These are phyloP conservation scores for Ibidorhyncha struthersii DNA, from an alignment of 2,113 vertebrate genomes.

Conservation along the genomic window DNA sequence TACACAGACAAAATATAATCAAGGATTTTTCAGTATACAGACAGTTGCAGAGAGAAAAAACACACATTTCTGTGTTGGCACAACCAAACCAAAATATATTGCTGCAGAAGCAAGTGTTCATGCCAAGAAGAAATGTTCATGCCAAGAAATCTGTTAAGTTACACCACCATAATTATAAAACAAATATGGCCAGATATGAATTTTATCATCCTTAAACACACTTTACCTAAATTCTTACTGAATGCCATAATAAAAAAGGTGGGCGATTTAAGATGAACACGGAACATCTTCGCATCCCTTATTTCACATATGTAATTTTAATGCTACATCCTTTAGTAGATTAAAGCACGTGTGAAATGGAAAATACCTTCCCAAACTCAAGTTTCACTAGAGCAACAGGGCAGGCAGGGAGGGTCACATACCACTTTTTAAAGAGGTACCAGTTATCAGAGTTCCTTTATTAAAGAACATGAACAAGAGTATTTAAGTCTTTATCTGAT, in stretches of 20 bases:
- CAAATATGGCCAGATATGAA: neutral
- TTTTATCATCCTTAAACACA: neutral
- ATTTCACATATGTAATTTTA: neutral
- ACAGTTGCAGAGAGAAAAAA: neutral
- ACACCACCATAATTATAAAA: neutral
- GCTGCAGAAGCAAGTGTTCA: neutral
- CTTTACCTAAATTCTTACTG: neutral
- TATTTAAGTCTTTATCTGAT: neutral
- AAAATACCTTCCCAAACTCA: neutral
- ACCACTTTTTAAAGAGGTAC: neutral
- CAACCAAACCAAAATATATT: neutral
- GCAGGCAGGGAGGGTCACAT: neutral
- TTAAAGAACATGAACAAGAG: neutral
- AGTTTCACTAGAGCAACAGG: neutral
- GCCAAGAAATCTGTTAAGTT: conserved; percentile 18
- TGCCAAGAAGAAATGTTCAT: neutral
- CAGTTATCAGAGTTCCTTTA: neutral
- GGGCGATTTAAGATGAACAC: neutral
- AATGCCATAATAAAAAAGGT: neutral
- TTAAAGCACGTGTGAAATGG: neutral
- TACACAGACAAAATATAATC: neutral
- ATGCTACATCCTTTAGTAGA: neutral
- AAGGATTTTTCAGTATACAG: conserved; percentile 5
- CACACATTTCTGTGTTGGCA: neutral
- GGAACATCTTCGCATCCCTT: neutral